Conservation (phyloP, 2,888 invertebrate species). For the Sinotaia quadrata region DNA sequence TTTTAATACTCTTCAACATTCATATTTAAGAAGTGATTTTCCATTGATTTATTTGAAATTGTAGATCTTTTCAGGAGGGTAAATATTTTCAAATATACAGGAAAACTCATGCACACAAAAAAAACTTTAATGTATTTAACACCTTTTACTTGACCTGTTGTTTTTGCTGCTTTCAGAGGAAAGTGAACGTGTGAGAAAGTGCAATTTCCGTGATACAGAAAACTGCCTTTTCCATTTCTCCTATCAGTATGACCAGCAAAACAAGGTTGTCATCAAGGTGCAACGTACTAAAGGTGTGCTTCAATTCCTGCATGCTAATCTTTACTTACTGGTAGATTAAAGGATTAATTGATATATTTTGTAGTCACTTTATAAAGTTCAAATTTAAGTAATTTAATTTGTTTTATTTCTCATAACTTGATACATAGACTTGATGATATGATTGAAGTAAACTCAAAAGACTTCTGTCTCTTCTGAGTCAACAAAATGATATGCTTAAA, state of each 20-base stretch:
- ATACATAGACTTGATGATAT: too few relatives aligned
- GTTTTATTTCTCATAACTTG: too few relatives aligned
- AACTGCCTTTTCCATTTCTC: slow-evolving; percentile 41
- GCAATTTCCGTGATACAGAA: slow-evolving; percentile 30
- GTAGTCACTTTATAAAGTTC: too few relatives aligned
- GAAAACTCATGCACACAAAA: not conserved
- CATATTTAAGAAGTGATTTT: not conserved
- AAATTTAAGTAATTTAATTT: too few relatives aligned
- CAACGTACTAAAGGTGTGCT: slow-evolving; percentile 43
- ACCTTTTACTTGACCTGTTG: not conserved
- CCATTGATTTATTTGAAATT: not conserved
- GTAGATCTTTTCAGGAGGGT: not conserved
- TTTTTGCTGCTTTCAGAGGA: slow-evolving; percentile 11
- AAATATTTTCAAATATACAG: not conserved
- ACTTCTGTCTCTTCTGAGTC: too few relatives aligned
- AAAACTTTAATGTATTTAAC: not conserved
- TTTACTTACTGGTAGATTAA: too few relatives aligned
- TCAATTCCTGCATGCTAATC: too few relatives aligned
- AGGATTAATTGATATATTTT: too few relatives aligned
- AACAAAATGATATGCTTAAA: too few relatives aligned
- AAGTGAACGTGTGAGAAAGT: slow-evolving; percentile 13
- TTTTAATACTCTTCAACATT: too few relatives aligned
- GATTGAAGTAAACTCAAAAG: too few relatives aligned
- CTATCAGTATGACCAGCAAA: slow-evolving; percentile 39
- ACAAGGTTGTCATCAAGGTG: slow-evolving; percentile 38